phyloP scores from a whole-genome alignment of 2,797 vertebrate species.

The Xyrichtys novacula region DNA sequence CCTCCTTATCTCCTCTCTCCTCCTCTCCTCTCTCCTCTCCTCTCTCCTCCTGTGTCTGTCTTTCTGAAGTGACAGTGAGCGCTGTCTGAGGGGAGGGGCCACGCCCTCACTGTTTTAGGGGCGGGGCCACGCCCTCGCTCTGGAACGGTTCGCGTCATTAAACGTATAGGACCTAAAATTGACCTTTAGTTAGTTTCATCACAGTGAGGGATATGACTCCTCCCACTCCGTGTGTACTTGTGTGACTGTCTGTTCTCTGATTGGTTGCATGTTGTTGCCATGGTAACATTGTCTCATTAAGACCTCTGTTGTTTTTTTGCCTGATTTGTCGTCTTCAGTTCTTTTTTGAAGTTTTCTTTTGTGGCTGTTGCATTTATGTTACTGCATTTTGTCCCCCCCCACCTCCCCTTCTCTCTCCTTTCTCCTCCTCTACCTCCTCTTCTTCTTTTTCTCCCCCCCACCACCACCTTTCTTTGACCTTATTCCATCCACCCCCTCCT shows the following conservation, averaged over 20 bases:
- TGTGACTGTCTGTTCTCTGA: neutral
- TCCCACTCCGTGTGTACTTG: neutral
- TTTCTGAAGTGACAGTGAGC: too few relatives aligned
- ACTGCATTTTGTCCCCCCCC: conserved; percentile 62
- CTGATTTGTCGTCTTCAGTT: conserved; percentile 7
- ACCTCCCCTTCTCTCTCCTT: neutral
- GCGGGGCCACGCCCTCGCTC: too few relatives aligned
- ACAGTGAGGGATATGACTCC: neutral
- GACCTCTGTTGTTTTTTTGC: conserved; percentile 19
- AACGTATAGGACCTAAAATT: too few relatives aligned
- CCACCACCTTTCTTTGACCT: neutral
- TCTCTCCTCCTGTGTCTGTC: too few relatives aligned
- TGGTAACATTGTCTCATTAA: conserved; percentile 21
- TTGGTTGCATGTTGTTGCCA: conserved; percentile 33
- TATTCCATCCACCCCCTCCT: neutral
- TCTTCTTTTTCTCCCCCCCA: neutral
- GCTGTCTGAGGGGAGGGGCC: too few relatives aligned
- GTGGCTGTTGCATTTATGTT: conserved; percentile 67
- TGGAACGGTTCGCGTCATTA: too few relatives aligned
- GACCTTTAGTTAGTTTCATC: too few relatives aligned
- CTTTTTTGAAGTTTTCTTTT: conserved; percentile 42
- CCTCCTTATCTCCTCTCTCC: too few relatives aligned
- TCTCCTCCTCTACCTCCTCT: neutral
- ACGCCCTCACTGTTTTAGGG: too few relatives aligned
- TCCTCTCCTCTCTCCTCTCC: too few relatives aligned